Conservation (phyloP, 1,140 invertebrate species). For the Meloidogyne floridensis region DNA sequence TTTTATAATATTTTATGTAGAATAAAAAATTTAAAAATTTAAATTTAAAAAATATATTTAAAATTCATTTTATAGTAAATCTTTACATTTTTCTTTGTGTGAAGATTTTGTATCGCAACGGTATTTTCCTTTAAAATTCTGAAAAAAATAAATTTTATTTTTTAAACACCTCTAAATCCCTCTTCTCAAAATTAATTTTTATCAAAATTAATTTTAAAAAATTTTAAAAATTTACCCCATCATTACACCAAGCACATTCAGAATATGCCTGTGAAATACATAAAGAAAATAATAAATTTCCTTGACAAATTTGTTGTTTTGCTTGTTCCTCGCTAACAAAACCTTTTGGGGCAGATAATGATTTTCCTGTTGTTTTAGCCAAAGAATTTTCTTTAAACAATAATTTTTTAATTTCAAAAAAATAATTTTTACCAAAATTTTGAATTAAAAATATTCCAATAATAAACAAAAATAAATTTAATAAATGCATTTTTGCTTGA, state of each 20-base stretch:
- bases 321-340: not conserved
- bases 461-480: conserved; percentile 3
- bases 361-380: not conserved
- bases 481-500: not conserved
- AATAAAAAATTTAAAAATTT: no score
- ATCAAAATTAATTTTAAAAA: no score
- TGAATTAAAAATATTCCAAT: not conserved
- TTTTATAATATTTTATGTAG: no score
- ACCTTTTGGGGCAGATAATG: not conserved
- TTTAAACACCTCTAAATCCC: not conserved
- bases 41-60: no score
- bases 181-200: no score
- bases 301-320: not conserved
- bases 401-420: not conserved
- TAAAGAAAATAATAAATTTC: not conserved
- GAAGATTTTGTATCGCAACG: conserved; percentile 2
- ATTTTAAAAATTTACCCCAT: conserved; percentile 15
- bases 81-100: conserved; percentile 2
- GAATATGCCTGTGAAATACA: conserved; percentile 22
- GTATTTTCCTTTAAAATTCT: not conserved
- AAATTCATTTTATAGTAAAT: not conserved
- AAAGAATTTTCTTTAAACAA: not conserved
- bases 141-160: not conserved
- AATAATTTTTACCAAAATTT: not conserved
- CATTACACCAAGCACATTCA: conserved; percentile 29